Evolutionary conservation across 2,888 invertebrate genomes (phyloP), one percentile per base, ranked within the genome.

Genomic region (Cistogaster globosa): DNA sequence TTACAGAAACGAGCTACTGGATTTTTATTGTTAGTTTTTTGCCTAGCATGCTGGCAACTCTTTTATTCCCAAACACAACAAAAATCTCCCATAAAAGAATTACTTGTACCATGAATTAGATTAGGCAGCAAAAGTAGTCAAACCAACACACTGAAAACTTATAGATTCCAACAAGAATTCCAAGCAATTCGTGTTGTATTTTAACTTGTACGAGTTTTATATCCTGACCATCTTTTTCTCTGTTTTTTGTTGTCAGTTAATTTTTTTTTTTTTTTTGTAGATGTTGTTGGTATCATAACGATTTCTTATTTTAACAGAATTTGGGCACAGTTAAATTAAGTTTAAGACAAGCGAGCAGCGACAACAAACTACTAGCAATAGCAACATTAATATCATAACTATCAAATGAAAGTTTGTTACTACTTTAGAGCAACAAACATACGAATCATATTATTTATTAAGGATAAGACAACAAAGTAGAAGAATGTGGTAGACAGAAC

Each of bases 321-420:
- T 82, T 85, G 85, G 82, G 78, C 71, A 85, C 82, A 82, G 75
- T 81, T 74, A 63, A 42, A 63, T 67, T 36, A 20, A 42, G 38
- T 55, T 75, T 32, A 76, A 58, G 18, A 75, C 58, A 60, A 58
- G 26, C 51, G 11, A 72, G 22, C 68, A 68, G 20, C 67, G 75
- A 68, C 38, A 38, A 57, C 57, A 63, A 42, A 65, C 32, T 48
- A 36, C 60, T 57, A 68, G 68, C 76, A 84, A 60, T 71, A 42
- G 12, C 76, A 84, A 84, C 77, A 82, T 82, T 82, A 81, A 85
- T 82, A 85, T 79, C 78, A 85, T 82, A 85, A 85, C 85, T 82
- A 85, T 79, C 76, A 83, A 82, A 76, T 74, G 74, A 83, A 80
- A 76, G 71, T 83, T 74, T 81, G 75, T 85, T 84, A 84, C 79